Base-by-base conservation (phyloP, 2,113 vertebrate genomes). In the Oncorhynchus masou region DNA sequence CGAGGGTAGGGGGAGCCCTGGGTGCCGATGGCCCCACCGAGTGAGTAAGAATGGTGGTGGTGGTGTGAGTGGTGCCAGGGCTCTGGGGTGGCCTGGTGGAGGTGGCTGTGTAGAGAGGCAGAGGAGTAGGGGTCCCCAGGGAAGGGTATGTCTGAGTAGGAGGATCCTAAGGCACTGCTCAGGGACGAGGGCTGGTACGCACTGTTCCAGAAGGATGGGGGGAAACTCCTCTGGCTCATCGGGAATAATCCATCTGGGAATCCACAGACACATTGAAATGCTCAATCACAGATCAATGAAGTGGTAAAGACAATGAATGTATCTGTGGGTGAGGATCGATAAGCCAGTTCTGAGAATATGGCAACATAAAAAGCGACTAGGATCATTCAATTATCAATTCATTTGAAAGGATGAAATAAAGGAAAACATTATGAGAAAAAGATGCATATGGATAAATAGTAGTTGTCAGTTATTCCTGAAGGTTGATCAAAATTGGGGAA, bases 201-300 rank as follows among this genome's bases (percentile, higher is more conserved):
- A 85, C 98, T 98, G 94, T 98, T 98, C 98, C 98, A 99, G 93
- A 99, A 99, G 8, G 97, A 99, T 0, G 96, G 94, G 0, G 98
- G 98, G 88, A 99, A 99, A 88, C 95, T 96, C 78, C 98, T 93
- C 89, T 99, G 98, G 89, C 89, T 98, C 98, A 99, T 99, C 0
- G 97, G 98, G 87, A 95, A 99, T 78, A 95, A 94, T 69, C 34
- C 68, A 25, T 70, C 34, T 70, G 68, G 39, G 68, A 20, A 70
- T 3, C 66, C 15, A 76, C 27, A 73, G 49, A 77, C 74, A 62
- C 25, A 85, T 51, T 78, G 68, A 81, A 81, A 73, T 71, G 88
- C 88, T 87, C 16, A 22, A 11, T 62, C 59, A 22, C 59, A 22
- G 19, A 62, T n/a, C 6, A 19, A 20, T 57, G 5, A 20, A 7